Evolutionary conservation across 2,888 invertebrate species (phyloP), one percentile per base, ranked within the genome.

Genomic region (Stictocephala bisonia): DNA sequence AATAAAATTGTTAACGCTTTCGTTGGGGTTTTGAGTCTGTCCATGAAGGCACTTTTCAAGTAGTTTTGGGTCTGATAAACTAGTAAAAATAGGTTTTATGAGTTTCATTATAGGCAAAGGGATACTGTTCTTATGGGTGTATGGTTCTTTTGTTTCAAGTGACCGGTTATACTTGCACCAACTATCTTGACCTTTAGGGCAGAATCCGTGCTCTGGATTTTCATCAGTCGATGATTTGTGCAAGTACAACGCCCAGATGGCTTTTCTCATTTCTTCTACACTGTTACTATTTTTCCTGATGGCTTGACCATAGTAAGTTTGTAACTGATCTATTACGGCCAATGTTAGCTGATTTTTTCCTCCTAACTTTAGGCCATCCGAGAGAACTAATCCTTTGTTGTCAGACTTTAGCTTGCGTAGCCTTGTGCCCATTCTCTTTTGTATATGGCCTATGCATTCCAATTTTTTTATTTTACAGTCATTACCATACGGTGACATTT

Each of bases 1-100:
- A 48, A 67, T 67, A 11, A 67, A 11, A n/a, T 26, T 18, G 41
- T 67, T 67, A 2, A 67, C 67, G n/a, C 67, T 67, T 67, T 40
- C 66, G 22, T 56, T 56, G 15, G 20, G 26, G 27, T 56, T 56
- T 27, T 56, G 56, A 22, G 9, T 24, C 15, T 67, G 35, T 26
- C 44, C n/a, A n/a, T 56, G 26, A 15, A 56, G 26, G 27, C 3
- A 56, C 27, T 24, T 56, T 1, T 7, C 6, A 15, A 13, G 27
- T 13, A 56, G n/a, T 13, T 56, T 11, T 56, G 20, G 4, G 7
- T n/a, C 11, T 3, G 26, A 9, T 24, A 56, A 3, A 56, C 56
- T 2, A 6, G 1, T 22, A 13, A 56, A 56, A 22, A 56, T 26
- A 13, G 26, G 26, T 22, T 56, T 51, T 18, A 51, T 51, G 20